Percentiles rank a stretch among this genome's conserved stretches.
Evolutionary conservation across 2,888 invertebrate genomes (phyloP).

Genomic region (Netelia inedita): DNA sequence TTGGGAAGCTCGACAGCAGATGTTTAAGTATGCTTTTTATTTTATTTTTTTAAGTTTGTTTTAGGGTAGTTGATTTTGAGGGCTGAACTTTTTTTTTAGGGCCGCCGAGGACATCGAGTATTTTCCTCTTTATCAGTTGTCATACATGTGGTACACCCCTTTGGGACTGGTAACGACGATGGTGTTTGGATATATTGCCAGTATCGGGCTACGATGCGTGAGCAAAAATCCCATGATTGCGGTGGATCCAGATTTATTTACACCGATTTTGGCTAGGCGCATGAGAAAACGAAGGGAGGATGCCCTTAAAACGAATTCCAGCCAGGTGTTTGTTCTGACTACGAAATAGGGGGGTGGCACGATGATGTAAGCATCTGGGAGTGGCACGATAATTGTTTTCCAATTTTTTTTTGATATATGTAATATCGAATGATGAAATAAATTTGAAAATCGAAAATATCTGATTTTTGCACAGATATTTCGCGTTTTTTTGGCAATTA

Average conservation of each 20-base stretch:
- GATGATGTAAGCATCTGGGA: too few species aligned
- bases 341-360: conserved; percentile 37
- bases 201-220: conserved; percentile 84
- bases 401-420: too few species aligned
- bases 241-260: conserved; percentile 87
- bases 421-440: too few species aligned
- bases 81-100: conserved; percentile 36
- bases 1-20: conserved; percentile 41
- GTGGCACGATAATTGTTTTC: too few species aligned
- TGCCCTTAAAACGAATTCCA: conserved; percentile 72
- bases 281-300: conserved; percentile 80
- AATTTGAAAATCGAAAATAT: too few species aligned
- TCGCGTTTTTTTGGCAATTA: background rate
- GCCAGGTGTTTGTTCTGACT: conserved; percentile 78
- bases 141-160: conserved; percentile 91
- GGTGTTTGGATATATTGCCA: conserved; percentile 86
- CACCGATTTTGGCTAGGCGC: conserved; percentile 86
- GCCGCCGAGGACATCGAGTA: conserved; percentile 79
- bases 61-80: background rate
- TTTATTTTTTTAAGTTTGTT: conserved; percentile 2
- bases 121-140: conserved; percentile 89
- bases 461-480: too few species aligned
- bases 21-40: conserved; percentile 37
- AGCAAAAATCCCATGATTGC: conserved; percentile 79
- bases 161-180: conserved; percentile 86